Evolutionary conservation across 2,888 invertebrate genomes (phyloP), one percentile per base, ranked within the genome.

Genomic region (Drosophila greeni): DNA sequence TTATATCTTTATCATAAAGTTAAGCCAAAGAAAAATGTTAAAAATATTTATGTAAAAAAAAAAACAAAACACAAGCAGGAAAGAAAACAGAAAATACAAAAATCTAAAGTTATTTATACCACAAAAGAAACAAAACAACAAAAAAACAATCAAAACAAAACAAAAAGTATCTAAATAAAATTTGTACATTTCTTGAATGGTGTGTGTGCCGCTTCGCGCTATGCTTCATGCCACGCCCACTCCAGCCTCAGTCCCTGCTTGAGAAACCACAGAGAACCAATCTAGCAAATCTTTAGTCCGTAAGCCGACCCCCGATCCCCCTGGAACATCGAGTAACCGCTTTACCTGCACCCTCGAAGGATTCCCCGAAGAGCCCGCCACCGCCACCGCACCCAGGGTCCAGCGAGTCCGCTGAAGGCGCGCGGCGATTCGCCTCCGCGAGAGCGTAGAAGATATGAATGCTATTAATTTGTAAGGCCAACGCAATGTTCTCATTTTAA

Each of bases 11-110:
- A 84, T 77, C 74, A 73, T 80, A 88, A 87, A 88, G 88, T 86
- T 87, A 88, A 87, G 88, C 87, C 87, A 87, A 87, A 87, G 87
- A 76, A 76, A 79, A 74, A 78, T 80, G 73, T 77, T 75, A 45
- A 57, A 83, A 75, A 82, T 75, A 82, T 75, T 71, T 72, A 66
- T 72, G 58, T 64, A 60, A 62, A 54, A 67, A 65, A 66, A 45
- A n/a, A 36, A 47, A n/a, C 24, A 43, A 24, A 49, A 55, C 49
- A 68, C 64, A 68, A 56, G 77, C 84, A 78, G 82, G 78, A 84
- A 78, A 67, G 84, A 82, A 75, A 83, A 73, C 59, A 68, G 47
- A 70, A 81, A 82, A 78, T 73, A 83, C 76, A 81, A 76, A 70
- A 52, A 59, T 40, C 48, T 40, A 55, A 66, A 47, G 29, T 58